A percentile compares a stretch with the other conserved stretches of the same genome.
phyloP scores from a whole-genome alignment of 2,888 invertebrate species.

The Scelioninae gen. 1 region DNA sequence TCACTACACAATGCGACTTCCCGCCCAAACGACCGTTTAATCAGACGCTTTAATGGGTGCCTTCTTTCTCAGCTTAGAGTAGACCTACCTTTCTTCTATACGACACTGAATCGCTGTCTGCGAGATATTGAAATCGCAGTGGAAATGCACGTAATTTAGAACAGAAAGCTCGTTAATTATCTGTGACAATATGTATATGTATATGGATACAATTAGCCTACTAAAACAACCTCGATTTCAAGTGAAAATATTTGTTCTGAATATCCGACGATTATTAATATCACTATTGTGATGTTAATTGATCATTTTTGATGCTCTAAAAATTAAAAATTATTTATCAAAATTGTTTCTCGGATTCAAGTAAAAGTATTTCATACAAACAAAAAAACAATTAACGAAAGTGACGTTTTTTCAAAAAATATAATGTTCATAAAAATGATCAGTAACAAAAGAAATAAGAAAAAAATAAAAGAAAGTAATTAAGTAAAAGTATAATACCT shows the following conservation, averaged over 20 bases:
- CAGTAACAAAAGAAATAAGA: too few relatives aligned
- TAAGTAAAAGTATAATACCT: too few relatives aligned
- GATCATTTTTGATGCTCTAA: conserved; percentile 3
- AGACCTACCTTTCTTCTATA: conserved; percentile 34
- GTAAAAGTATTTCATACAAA: too few relatives aligned
- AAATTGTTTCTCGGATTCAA: too few relatives aligned
- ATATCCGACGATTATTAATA: conserved; percentile 50
- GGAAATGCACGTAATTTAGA: conserved; percentile 61
- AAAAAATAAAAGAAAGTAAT: too few relatives aligned
- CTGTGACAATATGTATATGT: conserved; percentile 64
- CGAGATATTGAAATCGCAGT: conserved; percentile 39
- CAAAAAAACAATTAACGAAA: too few relatives aligned
- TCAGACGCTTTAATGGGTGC: conserved; percentile 52
- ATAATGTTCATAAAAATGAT: too few relatives aligned
- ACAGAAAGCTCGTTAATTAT: conserved; percentile 67
- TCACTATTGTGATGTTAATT: conserved; percentile 47
- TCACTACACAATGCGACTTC: conserved; percentile 41
- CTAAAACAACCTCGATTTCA: conserved; percentile 69
- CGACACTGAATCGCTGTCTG: conserved; percentile 13
- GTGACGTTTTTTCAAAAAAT: too few relatives aligned
- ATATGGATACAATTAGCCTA: conserved; percentile 67
- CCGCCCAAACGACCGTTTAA: conserved; percentile 44
- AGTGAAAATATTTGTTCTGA: conserved; percentile 57
- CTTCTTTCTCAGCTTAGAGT: conserved; percentile 41
- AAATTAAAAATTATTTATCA: too few relatives aligned